Conservation (phyloP, 2,797 vertebrate genomes). For the Cyclura pinguis region DNA sequence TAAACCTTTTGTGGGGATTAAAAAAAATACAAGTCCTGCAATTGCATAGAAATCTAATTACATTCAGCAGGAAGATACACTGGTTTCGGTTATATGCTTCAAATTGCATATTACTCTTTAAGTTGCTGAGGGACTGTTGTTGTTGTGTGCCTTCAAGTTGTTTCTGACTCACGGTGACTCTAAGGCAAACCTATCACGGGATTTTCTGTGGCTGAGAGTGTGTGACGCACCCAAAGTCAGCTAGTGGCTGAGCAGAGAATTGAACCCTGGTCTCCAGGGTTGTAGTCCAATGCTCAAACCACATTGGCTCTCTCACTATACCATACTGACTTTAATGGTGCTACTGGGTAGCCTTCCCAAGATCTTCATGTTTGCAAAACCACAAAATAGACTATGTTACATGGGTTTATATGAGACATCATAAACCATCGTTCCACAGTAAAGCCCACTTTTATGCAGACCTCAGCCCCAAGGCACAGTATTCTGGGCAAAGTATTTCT, state of each 20-base stretch:
- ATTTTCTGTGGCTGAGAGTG: too few relatives aligned
- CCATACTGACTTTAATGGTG: background rate
- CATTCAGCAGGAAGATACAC: background rate
- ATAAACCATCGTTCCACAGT: background rate
- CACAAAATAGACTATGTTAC: background rate
- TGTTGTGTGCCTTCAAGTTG: too few relatives aligned
- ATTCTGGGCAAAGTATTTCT: background rate
- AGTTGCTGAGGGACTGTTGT: background rate
- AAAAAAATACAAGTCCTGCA: background rate
- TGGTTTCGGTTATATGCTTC: background rate
- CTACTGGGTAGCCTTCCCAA: background rate
- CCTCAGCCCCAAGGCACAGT: background rate
- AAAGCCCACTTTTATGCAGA: background rate
- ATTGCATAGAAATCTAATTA: background rate
- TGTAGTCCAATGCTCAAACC: too few relatives aligned
- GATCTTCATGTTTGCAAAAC: background rate
- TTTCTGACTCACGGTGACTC: too few relatives aligned
- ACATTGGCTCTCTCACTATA: background rate
- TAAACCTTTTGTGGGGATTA: background rate
- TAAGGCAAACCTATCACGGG: too few relatives aligned
- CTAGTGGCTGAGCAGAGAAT: too few relatives aligned
- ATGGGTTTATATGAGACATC: background rate
- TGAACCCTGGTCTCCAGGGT: too few relatives aligned
- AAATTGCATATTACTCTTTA: background rate
- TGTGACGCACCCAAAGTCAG: too few relatives aligned